Evolutionary conservation across 2,797 vertebrate genomes (phyloP).

Genomic region (Brachyalestes nurse): DNA sequence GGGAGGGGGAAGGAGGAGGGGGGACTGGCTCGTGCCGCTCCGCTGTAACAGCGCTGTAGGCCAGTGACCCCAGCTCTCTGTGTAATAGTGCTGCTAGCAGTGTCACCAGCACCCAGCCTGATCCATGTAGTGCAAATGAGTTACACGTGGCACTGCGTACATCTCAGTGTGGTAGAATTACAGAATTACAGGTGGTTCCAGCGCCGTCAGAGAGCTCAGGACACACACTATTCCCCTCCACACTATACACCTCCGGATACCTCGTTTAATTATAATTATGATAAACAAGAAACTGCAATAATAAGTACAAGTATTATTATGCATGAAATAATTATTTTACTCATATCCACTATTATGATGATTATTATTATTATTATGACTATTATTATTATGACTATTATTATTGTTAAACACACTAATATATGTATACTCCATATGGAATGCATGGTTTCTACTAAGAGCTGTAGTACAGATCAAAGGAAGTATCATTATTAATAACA

Average conservation of each 20-base stretch:
- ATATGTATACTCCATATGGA: no score
- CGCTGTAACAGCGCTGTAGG: conserved; percentile 65
- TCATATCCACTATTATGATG: not conserved
- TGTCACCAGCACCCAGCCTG: conserved; percentile 7
- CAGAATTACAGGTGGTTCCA: conserved; percentile 38
- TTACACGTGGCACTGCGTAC: not conserved
- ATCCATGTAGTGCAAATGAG: conserved; percentile 53
- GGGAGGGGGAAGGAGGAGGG: not conserved
- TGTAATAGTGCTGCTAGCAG: conserved; percentile 37
- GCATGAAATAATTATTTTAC: not conserved
- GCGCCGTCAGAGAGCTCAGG: conserved; percentile 7
- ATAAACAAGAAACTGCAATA: not conserved
- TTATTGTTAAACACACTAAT: not conserved
- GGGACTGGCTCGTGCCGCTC: not conserved
- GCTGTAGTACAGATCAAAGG: not conserved
- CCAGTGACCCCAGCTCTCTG: conserved; percentile 56
- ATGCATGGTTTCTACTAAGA: no score
- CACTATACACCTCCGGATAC: not conserved
- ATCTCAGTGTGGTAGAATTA: conserved; percentile 17
- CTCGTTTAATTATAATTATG: not conserved
- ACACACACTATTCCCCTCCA: not conserved
- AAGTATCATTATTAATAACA: not conserved
- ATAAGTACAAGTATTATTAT: not conserved
- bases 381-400: not conserved
- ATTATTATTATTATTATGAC: not conserved